Evolutionary conservation across 2,888 invertebrate genomes (phyloP).

Genomic region (Zhuqinia jingwanae): DNA sequence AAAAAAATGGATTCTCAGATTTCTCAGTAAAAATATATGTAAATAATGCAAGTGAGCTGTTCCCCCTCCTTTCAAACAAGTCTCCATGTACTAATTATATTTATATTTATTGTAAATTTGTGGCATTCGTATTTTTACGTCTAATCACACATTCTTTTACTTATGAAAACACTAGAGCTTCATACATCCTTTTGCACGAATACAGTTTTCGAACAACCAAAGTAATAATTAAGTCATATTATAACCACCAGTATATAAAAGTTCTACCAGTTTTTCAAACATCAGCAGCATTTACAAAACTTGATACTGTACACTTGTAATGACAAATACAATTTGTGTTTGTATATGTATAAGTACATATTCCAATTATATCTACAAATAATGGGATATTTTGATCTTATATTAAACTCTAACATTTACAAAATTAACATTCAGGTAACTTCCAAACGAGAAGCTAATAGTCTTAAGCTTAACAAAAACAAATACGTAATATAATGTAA

Average conservation of each 20-base stretch:
- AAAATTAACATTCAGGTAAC: conserved; percentile 59
- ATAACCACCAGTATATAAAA: conserved; percentile 24
- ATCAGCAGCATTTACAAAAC: neutral
- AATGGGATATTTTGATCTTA: neutral
- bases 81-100: conserved; percentile 8
- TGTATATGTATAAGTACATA: conserved; percentile 15
- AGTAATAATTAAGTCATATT: neutral
- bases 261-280: conserved; percentile 32
- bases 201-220: conserved; percentile 30
- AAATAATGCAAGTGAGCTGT: too few species aligned
- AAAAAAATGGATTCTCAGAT: too few species aligned
- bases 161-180: too few species aligned
- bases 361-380: conserved; percentile 27
- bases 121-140: neutral
- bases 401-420: conserved; percentile 35
- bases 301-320: neutral
- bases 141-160: neutral
- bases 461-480: neutral
- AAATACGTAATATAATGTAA: conserved; percentile 2
- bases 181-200: neutral
- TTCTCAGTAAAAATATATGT: too few species aligned
- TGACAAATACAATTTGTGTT: neutral
- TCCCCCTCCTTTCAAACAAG: too few species aligned
- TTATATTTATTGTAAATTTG: conserved; percentile 6
- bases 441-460: conserved; percentile 58